Evolutionary conservation across 2,888 invertebrate species (phyloP).

Genomic region (Platerodrilus igneus): DNA sequence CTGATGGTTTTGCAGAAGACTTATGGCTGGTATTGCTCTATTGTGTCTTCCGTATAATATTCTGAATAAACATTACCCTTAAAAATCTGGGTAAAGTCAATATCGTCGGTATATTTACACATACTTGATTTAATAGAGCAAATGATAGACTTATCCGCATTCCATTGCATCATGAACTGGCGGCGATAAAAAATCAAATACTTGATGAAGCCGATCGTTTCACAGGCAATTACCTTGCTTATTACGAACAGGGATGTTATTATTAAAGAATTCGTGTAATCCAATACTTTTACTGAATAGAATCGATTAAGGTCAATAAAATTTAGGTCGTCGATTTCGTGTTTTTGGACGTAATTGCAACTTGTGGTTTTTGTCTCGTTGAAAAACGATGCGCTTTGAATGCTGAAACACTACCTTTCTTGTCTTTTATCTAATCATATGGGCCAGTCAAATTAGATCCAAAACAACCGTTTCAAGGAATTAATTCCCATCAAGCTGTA

Average conservation of each 20-base stretch:
- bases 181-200: slow-evolving; percentile 17
- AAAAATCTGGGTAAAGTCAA: slow-evolving; percentile 16
- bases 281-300: slow-evolving; percentile 26
- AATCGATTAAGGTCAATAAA: slow-evolving; percentile 25
- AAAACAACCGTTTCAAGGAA: too few species aligned
- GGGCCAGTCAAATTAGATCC: too few species aligned
- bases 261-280: slow-evolving; percentile 25
- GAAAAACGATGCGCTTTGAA: slow-evolving; percentile 8
- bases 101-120: slow-evolving; percentile 10
- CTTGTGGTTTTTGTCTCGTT: slow-evolving; percentile 15
- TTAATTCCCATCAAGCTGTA: too few species aligned
- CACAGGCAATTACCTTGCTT: slow-evolving; percentile 17
- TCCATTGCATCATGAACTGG: too few species aligned
- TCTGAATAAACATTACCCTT: slow-evolving; percentile 23
- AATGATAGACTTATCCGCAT: too few species aligned
- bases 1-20: slow-evolving; percentile 22
- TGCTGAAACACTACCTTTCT: too few species aligned
- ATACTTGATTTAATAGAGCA: slow-evolving; percentile 9
- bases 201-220: slow-evolving; percentile 17
- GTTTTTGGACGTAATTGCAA: slow-evolving; percentile 11
- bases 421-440: too few species aligned
- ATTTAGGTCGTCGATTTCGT: slow-evolving; percentile 26
- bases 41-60: slow-evolving; percentile 21
- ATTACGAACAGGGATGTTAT: slow-evolving; percentile 12
- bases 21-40: too few species aligned